phyloP scores from a whole-genome alignment of 2,797 vertebrate genomes.

The Phyllotis vaccarum region DNA sequence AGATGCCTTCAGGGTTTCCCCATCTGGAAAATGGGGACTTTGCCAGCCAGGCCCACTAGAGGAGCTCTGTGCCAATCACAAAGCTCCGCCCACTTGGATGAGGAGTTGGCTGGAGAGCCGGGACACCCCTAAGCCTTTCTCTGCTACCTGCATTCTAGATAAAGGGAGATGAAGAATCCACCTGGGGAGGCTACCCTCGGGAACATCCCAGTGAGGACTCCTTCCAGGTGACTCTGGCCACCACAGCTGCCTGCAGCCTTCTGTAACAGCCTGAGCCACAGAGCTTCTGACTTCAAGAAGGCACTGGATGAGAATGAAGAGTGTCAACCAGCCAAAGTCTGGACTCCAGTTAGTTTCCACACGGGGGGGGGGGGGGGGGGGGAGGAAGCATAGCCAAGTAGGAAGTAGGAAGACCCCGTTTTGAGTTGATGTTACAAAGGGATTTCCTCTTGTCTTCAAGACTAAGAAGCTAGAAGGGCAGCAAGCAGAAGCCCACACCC shows the following conservation, averaged over 20 bases:
- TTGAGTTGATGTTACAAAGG: background rate
- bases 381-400: no score
- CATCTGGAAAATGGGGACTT: background rate
- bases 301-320: no score
- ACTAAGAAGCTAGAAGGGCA: background rate
- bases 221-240: background rate
- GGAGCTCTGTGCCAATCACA: background rate
- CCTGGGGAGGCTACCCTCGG: no score
- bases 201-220: no score
- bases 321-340: background rate
- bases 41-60: background rate
- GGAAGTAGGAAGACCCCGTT: no score
- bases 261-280: no score
- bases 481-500: background rate
- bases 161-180: background rate
- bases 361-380: rapidly evolving
- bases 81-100: background rate
- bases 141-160: background rate
- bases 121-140: background rate
- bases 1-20: background rate
- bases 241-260: background rate
- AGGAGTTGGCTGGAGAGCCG: background rate
- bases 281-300: background rate
- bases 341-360: background rate
- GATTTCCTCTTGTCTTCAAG: background rate